These are phyloP conservation scores for Arvicanthis niloticus DNA, from an alignment of 2,113 vertebrate species.

Conservation along the genomic window DNA sequence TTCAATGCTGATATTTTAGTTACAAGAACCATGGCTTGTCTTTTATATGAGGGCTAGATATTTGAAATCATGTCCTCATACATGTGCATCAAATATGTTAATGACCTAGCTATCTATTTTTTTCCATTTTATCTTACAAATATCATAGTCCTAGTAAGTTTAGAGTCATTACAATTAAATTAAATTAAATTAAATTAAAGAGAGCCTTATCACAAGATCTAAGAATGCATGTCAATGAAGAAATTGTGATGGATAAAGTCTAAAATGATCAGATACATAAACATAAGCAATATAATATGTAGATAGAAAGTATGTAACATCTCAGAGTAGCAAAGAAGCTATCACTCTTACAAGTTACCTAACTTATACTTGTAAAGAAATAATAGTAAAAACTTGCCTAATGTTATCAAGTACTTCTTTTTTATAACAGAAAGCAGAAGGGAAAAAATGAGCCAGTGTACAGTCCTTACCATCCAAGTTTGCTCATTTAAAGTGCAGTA, in stretches of 20 bases:
- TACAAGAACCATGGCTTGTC: neutral
- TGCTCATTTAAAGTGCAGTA: neutral
- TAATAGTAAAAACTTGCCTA: neutral
- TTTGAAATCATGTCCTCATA: neutral
- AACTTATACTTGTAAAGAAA: neutral
- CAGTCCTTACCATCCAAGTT: neutral
- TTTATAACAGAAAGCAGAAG: neutral
- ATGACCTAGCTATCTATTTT: neutral
- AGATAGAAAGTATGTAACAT: neutral
- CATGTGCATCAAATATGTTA: neutral
- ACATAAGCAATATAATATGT: neutral
- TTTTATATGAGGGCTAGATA: neutral
- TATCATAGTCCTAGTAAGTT: neutral
- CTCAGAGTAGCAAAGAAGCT: neutral
- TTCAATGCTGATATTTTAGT: neutral
- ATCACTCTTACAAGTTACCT: slow-evolving; percentile 5
- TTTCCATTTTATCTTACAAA: neutral
- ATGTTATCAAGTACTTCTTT: neutral
- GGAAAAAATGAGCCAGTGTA: neutral
- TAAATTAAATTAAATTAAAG: too few relatives aligned
- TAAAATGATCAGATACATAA: neutral
- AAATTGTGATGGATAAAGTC: neutral
- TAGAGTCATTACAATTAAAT: neutral
- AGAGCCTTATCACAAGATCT: slow-evolving; percentile 6
- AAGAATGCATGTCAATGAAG: neutral